phyloP scores from a whole-genome alignment of 2,797 vertebrate genomes.

The Poecilia velifera region DNA sequence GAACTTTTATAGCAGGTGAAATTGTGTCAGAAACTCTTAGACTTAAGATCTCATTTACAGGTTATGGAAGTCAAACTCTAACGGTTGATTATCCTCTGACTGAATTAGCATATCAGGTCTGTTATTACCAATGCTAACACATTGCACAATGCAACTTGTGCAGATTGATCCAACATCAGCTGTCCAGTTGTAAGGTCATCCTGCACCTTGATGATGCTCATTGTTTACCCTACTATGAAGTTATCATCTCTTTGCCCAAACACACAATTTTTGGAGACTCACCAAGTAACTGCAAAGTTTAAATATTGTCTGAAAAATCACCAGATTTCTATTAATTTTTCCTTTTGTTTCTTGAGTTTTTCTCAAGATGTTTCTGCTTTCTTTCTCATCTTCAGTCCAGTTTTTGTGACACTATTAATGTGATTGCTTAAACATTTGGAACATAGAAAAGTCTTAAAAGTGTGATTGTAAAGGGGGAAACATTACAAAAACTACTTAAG shows the following conservation, averaged over 20 bases:
- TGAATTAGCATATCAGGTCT: conserved; percentile 1
- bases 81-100: neutral
- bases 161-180: conserved; percentile 5
- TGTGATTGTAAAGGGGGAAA: neutral
- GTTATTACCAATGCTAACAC: conserved; percentile 2
- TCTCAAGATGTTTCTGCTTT: neutral
- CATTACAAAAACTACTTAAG: neutral
- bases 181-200: conserved; percentile 24
- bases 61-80: neutral
- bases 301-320: conserved; percentile 27
- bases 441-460: neutral
- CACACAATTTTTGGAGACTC: conserved; percentile 49
- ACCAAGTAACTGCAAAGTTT: conserved; percentile 40
- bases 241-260: conserved; percentile 48
- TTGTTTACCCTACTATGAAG: conserved; percentile 27
- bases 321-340: conserved; percentile 61
- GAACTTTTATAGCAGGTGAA: neutral
- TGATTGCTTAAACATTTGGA: neutral
- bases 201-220: conserved; percentile 61
- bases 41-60: neutral
- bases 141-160: conserved; percentile 11
- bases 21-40: neutral
- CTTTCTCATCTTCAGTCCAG: neutral
- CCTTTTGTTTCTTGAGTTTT: conserved; percentile 26
- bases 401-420: neutral